Conservation (phyloP, 2,797 vertebrate species). For the Spinibarbus caldwelli region DNA sequence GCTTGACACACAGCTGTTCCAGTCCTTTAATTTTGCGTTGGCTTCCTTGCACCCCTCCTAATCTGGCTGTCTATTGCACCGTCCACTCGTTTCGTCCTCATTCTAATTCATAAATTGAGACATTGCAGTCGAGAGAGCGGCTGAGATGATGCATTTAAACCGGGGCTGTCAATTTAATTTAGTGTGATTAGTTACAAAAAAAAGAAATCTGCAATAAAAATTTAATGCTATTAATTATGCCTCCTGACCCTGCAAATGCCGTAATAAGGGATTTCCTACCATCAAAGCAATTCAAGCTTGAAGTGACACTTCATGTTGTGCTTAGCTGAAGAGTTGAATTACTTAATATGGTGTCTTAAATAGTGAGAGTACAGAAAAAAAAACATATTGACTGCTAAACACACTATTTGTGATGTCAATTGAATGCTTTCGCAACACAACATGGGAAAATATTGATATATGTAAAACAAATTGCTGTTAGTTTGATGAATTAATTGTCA, state of each 20-base stretch:
- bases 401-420: neutral
- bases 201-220: neutral
- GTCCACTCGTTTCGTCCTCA: constrained; percentile 24
- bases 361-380: neutral
- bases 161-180: constrained; percentile 1
- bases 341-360: neutral
- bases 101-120: constrained; percentile 37
- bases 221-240: constrained; percentile 3
- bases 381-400: neutral
- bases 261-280: constrained; percentile 24
- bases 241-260: constrained; percentile 16
- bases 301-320: constrained; percentile 14
- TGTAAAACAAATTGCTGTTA: neutral
- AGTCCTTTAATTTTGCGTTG: constrained; percentile 28
- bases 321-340: neutral
- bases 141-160: constrained; percentile 18
- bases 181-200: neutral
- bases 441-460: neutral
- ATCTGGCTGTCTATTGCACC: neutral
- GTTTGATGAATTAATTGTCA: neutral
- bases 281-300: constrained; percentile 21
- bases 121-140: neutral
- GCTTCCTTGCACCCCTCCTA: constrained; percentile 13
- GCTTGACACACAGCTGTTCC: constrained; percentile 40
- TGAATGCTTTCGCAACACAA: neutral